phyloP scores from a whole-genome alignment of 2,888 invertebrate genomes.

The Dyspetes luteomarginatus region DNA sequence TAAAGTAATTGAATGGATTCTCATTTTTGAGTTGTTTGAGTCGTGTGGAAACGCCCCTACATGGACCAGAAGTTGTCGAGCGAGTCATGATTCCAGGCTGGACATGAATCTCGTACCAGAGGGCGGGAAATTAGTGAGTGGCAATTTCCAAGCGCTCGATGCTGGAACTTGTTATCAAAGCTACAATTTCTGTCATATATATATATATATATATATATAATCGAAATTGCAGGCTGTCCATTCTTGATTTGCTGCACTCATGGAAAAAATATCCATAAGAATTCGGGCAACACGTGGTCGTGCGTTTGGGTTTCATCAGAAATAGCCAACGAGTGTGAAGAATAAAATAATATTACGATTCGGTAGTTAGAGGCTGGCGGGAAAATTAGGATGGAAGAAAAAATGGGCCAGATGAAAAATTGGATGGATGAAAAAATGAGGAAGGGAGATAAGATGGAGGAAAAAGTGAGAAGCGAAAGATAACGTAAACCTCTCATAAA shows the following conservation, averaged over 20 bases:
- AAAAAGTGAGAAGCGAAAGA: slow-evolving; percentile 39
- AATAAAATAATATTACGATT: background rate
- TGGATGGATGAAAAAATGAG: background rate
- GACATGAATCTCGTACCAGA: background rate
- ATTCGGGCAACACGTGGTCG: slow-evolving; percentile 62
- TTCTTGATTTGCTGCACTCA: slow-evolving; percentile 18
- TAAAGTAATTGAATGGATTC: background rate
- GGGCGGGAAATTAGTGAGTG: background rate
- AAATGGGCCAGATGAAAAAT: too few species aligned
- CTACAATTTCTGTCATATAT: background rate
- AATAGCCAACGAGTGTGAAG: background rate
- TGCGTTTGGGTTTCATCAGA: slow-evolving; percentile 36
- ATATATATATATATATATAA: too few species aligned
- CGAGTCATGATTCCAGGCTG: background rate
- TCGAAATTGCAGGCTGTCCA: slow-evolving; percentile 26
- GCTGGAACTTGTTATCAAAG: background rate
- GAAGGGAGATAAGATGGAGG: background rate
- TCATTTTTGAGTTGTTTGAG: background rate
- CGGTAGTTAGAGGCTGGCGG: background rate
- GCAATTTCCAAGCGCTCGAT: background rate
- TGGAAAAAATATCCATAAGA: slow-evolving; percentile 69
- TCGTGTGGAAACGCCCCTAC: too few species aligned
- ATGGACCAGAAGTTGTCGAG: background rate
- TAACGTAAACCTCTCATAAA: slow-evolving; percentile 41
- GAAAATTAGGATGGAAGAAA: background rate